Evolutionary conservation across 2,888 invertebrate species (phyloP), one percentile per base, ranked within the genome.

Genomic region (Cephus runcator): DNA sequence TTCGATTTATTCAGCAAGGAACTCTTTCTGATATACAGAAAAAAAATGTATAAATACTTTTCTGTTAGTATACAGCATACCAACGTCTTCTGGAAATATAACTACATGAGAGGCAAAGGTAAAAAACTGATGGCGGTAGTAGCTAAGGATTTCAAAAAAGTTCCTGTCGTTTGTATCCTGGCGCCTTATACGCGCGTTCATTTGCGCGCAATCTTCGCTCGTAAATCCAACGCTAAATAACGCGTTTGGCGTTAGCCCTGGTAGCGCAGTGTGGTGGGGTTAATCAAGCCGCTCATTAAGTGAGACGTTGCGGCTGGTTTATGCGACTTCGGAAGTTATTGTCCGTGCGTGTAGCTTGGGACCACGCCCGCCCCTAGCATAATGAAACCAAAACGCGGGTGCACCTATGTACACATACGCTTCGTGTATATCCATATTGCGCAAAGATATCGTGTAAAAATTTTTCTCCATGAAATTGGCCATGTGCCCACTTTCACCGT

Each of bases 221-320:
- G 83, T 87, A 87, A 87, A 87, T 87, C 83, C 84, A 86, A 86
- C 86, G 85, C 82, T 85, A 85, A 86, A 86, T 86, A 87, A 87
- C 83, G 85, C 84, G 83, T 85, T 87, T 81, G 85, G 83, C 82
- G 81, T 82, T 77, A 81, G 81, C 81, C 76, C 76, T 73, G 77
- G 56, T 56, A 56, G 23, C 30, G 75, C 74, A 56, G 74, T 34
- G 75, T 71, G 81, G 82, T 82, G 80, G 85, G 85, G 83, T 82
- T 85, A 86, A 87, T 87, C 86, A 86, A 86, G 87, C 83, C 84
- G 83, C 86, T 86, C 86, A 87, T 87, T 87, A 86, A 87, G 85
- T 86, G 81, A 87, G 87, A 87, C 86, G 84, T 87, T 87, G 86
- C 81, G 83, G 83, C 85, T 86, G 84, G 85, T 87, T 87, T 87